A percentile compares a stretch with the other conserved stretches of the same genome.
Conservation (phyloP, 2,888 invertebrate species). For the Rotaria socialis region DNA sequence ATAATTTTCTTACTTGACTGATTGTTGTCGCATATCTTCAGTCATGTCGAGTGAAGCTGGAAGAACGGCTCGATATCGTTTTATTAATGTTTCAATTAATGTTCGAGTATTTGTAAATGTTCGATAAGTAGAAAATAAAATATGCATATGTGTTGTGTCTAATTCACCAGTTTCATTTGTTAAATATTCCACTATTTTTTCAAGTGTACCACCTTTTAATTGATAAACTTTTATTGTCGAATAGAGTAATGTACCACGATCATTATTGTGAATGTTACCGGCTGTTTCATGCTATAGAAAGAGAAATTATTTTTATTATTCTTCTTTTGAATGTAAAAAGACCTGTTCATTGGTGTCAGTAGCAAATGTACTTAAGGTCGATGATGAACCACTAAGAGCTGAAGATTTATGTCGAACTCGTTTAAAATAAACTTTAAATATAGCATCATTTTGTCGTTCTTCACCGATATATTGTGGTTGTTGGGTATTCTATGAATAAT, state of each 20-base stretch:
- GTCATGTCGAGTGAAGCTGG: constrained; percentile 46
- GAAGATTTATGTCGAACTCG: not conserved
- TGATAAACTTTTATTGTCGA: constrained; percentile 42
- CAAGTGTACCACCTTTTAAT: constrained; percentile 87
- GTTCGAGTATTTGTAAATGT: constrained; percentile 81
- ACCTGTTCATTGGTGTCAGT: constrained; percentile 16
- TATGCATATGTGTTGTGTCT: constrained; percentile 91
- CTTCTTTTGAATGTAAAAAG: not conserved
- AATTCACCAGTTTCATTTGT: constrained; percentile 84
- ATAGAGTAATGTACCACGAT: constrained; percentile 28
- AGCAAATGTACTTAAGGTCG: constrained; percentile 8
- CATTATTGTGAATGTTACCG: not conserved
- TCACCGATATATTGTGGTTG: not conserved
- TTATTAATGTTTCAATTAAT: constrained; percentile 74
- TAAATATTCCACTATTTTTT: constrained; percentile 83
- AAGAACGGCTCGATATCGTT: constrained; percentile 65
- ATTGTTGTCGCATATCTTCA: constrained; percentile 67
- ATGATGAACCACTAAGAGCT: not conserved
- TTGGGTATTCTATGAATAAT: not conserved
- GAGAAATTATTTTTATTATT: not conserved
- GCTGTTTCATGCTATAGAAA: not conserved
- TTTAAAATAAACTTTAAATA: constrained; percentile 5
- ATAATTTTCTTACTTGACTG: not conserved
- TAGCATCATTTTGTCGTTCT: constrained; percentile 32
- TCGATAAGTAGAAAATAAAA: constrained; percentile 88